Percentiles rank a stretch among this genome's conserved stretches.
Evolutionary conservation across 2,888 invertebrate species (phyloP).

Genomic region (Microdon myrmicae): DNA sequence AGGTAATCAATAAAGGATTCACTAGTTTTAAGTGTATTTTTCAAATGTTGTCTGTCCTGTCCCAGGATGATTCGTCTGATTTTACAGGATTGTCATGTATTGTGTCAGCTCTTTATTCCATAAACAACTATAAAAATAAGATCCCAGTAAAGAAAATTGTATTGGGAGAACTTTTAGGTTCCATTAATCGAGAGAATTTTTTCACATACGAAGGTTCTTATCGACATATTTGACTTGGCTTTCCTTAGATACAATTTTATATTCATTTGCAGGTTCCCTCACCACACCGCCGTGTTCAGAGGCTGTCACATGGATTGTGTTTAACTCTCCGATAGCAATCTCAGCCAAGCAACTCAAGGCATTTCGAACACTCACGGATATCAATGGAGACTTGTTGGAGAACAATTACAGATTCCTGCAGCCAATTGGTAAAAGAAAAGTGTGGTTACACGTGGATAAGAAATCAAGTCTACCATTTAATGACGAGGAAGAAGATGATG

Average conservation of each 20-base stretch:
- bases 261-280: conserved; percentile 27
- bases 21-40: background rate
- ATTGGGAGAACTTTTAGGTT: conserved; percentile 29
- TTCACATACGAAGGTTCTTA: conserved; percentile 42
- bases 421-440: conserved; percentile 40
- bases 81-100: conserved; percentile 44
- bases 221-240: background rate
- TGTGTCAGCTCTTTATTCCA: conserved; percentile 31
- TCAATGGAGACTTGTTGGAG: conserved; percentile 36
- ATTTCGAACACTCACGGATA: conserved; percentile 40
- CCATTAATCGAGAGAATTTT: conserved; percentile 34
- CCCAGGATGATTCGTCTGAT: background rate
- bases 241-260: background rate
- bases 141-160: conserved; percentile 38
- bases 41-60: background rate
- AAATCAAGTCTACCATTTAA: too few relatives aligned
- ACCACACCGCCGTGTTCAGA: conserved; percentile 54
- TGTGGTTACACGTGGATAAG: too few relatives aligned
- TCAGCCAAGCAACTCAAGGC: background rate
- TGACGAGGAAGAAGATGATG: too few relatives aligned
- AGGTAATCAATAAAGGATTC: background rate
- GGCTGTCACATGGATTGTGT: conserved; percentile 52
- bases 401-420: conserved; percentile 54
- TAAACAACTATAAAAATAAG: conserved; percentile 38
- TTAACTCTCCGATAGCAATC: conserved; percentile 37